Percentiles rank a stretch among this genome's conserved stretches.
Conservation (phyloP, 1,140 invertebrate genomes). For the Vanessa tameamea region DNA sequence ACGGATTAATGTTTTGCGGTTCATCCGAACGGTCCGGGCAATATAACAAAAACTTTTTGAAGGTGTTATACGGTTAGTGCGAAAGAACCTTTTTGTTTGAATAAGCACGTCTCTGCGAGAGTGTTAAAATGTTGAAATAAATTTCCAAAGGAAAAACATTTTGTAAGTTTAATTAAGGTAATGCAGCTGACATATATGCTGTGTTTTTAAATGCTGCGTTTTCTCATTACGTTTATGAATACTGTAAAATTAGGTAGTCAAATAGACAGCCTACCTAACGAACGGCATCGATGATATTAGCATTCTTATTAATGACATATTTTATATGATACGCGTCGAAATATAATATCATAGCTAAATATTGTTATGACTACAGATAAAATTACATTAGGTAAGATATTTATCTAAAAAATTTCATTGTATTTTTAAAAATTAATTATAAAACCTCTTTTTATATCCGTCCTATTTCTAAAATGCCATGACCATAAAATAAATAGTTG, state of each 20-base stretch:
- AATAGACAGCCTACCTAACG: too few species aligned
- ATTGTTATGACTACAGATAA: too few species aligned
- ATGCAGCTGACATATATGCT: slow-evolving; percentile 1
- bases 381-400: too few species aligned
- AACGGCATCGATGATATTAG: too few species aligned
- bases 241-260: too few species aligned
- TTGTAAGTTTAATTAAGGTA: slow-evolving; percentile 1
- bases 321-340: too few species aligned
- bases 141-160: background rate
- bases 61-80: slow-evolving; percentile 13
- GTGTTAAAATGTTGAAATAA: slow-evolving; percentile 1
- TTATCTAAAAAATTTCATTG: too few species aligned
- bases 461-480: slow-evolving; percentile 23
- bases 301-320: too few species aligned
- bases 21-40: slow-evolving; percentile 26
- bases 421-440: slow-evolving; percentile 20
- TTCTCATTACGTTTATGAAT: too few species aligned
- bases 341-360: too few species aligned
- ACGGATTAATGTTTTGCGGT: slow-evolving; percentile 38
- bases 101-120: background rate
- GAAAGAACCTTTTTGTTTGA: slow-evolving; percentile 9
- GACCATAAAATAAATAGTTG: slow-evolving; percentile 58
- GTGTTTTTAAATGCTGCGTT: background rate
- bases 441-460: slow-evolving; percentile 20
- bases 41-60: slow-evolving; percentile 39